These are phyloP conservation scores for Cuculus canorus DNA, from an alignment of 2,797 vertebrate genomes.

Conservation along the genomic window DNA sequence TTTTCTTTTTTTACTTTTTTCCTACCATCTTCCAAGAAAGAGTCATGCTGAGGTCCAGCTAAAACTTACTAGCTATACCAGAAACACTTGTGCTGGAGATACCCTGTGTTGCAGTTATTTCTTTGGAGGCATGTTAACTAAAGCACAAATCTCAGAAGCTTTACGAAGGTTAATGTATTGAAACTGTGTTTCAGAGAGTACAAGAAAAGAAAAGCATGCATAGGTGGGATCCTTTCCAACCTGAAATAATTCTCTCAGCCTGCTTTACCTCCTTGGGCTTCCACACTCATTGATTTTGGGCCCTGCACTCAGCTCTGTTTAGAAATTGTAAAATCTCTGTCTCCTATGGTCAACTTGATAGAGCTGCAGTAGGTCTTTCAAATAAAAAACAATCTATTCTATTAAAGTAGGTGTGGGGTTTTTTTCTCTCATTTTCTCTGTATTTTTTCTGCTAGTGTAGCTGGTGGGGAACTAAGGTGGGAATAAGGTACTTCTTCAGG, in stretches of 20 bases:
- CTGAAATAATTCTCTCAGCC: background rate
- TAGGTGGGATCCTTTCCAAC: background rate
- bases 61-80: background rate
- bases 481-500: background rate
- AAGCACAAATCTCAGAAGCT: background rate
- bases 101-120: rapidly evolving
- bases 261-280: background rate
- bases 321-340: background rate
- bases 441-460: background rate
- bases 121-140: background rate
- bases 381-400: background rate
- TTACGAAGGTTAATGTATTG: background rate
- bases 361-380: background rate
- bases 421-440: background rate
- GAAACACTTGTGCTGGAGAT: background rate
- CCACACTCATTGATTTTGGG: rapidly evolving
- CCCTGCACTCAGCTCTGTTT: background rate
- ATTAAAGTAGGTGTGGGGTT: background rate
- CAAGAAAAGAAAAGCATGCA: background rate
- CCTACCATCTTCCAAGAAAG: background rate
- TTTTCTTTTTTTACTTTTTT: background rate
- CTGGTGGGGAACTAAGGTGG: background rate
- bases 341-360: background rate
- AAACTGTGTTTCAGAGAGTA: background rate
- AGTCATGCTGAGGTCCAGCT: background rate